Conservation (phyloP, 2,797 vertebrate species). For the Sebastes wilsoni region DNA sequence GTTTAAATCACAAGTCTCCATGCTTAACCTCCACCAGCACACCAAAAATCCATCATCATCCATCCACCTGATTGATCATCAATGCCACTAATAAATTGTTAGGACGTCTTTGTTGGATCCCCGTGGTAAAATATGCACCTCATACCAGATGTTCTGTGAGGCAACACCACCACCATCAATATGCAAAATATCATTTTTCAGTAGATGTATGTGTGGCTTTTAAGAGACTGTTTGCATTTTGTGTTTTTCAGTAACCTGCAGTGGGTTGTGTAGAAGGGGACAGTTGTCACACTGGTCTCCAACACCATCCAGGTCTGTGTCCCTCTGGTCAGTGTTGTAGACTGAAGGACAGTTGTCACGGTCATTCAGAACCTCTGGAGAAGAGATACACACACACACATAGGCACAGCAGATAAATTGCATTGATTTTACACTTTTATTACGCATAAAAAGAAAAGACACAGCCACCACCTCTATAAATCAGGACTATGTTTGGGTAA, state of each 20-base stretch:
- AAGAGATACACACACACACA: neutral
- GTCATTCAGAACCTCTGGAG: conserved; percentile 91
- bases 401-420: neutral
- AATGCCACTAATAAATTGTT: neutral
- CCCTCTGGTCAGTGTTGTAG: conserved; percentile 95
- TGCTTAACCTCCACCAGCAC: neutral
- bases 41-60: neutral
- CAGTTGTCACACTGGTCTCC: conserved; percentile 98
- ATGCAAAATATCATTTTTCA: neutral
- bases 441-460: neutral
- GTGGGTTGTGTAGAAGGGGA: conserved; percentile 92
- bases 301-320: conserved; percentile 94
- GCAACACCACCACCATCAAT: neutral
- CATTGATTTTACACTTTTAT: neutral
- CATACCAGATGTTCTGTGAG: conserved; percentile 14
- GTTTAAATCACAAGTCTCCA: neutral
- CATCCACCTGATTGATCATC: neutral
- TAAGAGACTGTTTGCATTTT: neutral
- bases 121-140: neutral
- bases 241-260: conserved; percentile 83
- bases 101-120: neutral
- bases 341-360: conserved; percentile 93
- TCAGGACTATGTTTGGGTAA: neutral
- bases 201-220: neutral
- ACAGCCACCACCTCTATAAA: neutral